Evolutionary conservation across 2,888 invertebrate species (phyloP).

Genomic region (Lottia scabra): DNA sequence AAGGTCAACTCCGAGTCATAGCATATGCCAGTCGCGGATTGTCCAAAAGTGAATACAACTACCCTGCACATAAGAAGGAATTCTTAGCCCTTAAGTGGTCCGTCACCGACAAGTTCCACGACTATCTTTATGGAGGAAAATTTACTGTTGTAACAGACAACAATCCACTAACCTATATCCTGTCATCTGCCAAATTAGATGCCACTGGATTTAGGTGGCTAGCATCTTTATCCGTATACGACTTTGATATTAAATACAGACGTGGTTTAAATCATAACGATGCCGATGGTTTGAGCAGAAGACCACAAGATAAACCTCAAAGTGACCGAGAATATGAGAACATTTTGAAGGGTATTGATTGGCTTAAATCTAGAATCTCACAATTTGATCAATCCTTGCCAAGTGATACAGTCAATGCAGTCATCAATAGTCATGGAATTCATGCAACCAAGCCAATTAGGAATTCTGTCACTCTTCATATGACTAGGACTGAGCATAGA

Average conservation of each 20-base stretch:
- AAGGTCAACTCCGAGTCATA: slow-evolving; percentile 23
- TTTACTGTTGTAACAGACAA: slow-evolving; percentile 35
- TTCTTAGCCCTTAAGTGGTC: slow-evolving; percentile 32
- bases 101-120: slow-evolving; percentile 26
- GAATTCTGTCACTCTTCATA: background rate
- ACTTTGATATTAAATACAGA: slow-evolving; percentile 32
- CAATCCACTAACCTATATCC: slow-evolving; percentile 34
- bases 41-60: slow-evolving; percentile 25
- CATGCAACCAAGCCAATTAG: background rate
- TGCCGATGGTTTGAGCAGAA: slow-evolving; percentile 18
- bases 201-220: slow-evolving; percentile 34
- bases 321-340: background rate
- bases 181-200: slow-evolving; percentile 32
- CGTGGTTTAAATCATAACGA: slow-evolving; percentile 32
- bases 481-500: background rate
- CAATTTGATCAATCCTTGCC: background rate
- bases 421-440: background rate
- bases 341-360: background rate
- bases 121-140: slow-evolving; percentile 15
- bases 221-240: slow-evolving; percentile 23
- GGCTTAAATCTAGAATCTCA: background rate
- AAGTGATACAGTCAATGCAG: background rate
- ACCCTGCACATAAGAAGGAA: slow-evolving; percentile 30
- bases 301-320: slow-evolving; percentile 7
- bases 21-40: slow-evolving; percentile 34